These are phyloP conservation scores for Parochlus steinenii DNA, from an alignment of 2,888 invertebrate genomes.

Conservation along the genomic window DNA sequence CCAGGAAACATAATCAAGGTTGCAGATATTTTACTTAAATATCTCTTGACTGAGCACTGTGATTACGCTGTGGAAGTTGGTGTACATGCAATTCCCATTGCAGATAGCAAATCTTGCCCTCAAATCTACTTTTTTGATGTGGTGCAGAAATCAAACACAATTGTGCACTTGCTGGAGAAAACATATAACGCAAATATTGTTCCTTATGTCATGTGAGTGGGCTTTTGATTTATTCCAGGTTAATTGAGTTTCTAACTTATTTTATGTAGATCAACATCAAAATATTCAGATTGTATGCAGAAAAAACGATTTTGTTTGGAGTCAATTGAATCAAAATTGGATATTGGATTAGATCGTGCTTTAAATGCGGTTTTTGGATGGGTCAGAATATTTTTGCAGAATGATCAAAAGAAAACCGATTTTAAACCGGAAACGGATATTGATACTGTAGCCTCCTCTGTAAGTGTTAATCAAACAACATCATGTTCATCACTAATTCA, in stretches of 20 bases:
- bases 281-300: slow-evolving; percentile 74
- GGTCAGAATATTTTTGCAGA: slow-evolving; percentile 76
- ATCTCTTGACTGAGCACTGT: slow-evolving; percentile 79
- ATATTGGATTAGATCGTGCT: slow-evolving; percentile 71
- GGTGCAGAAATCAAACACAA: slow-evolving; percentile 83
- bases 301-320: slow-evolving; percentile 74
- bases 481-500: slow-evolving; percentile 10
- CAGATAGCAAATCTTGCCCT: slow-evolving; percentile 71
- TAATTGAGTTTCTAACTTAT: slow-evolving; percentile 5
- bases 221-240: too few relatives aligned
- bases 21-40: slow-evolving; percentile 68
- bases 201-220: slow-evolving; percentile 66
- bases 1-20: slow-evolving; percentile 63
- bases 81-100: slow-evolving; percentile 71
- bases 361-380: slow-evolving; percentile 79
- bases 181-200: slow-evolving; percentile 79
- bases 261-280: slow-evolving; percentile 57
- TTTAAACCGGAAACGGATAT: slow-evolving; percentile 78
- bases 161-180: slow-evolving; percentile 84
- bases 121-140: slow-evolving; percentile 87
- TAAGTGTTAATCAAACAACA: slow-evolving; percentile 28
- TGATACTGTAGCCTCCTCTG: slow-evolving; percentile 69
- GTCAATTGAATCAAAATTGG: slow-evolving; percentile 81
- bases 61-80: slow-evolving; percentile 94
- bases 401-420: slow-evolving; percentile 90